These are phyloP conservation scores for Theocolax elegans DNA, from an alignment of 1,140 invertebrate genomes.

Conservation along the genomic window DNA sequence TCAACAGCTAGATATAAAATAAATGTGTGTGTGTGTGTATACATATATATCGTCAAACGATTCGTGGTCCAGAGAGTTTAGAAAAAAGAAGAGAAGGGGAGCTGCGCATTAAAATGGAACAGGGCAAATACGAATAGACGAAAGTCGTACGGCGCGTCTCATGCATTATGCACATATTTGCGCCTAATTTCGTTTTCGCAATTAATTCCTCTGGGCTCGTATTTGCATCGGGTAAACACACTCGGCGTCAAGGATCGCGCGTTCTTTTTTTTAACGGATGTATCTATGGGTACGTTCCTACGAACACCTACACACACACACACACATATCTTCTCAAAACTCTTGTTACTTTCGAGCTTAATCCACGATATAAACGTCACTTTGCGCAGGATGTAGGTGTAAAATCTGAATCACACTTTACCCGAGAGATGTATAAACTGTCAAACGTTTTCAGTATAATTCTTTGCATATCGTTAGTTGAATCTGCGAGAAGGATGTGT, in stretches of 20 bases:
- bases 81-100: too few species aligned
- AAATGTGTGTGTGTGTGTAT: too few species aligned
- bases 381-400: background rate
- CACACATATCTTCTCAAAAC: background rate
- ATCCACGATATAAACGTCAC: background rate
- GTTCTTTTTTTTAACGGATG: background rate
- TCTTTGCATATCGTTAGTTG: too few species aligned
- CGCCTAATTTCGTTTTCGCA: conserved; percentile 30
- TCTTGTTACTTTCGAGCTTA: too few species aligned
- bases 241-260: background rate
- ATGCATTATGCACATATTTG: conserved; percentile 38
- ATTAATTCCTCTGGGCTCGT: conserved; percentile 10
- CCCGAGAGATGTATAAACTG: too few species aligned
- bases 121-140: background rate
- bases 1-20: too few species aligned
- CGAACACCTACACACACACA: background rate
- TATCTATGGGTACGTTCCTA: background rate
- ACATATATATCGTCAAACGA: too few species aligned
- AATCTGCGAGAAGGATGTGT: too few species aligned
- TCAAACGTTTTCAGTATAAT: too few species aligned
- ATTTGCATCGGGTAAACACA: conserved; percentile 32
- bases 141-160: background rate
- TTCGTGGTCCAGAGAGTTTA: too few species aligned
- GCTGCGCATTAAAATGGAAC: conserved; percentile 39
- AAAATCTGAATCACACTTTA: too few species aligned